phyloP scores from a whole-genome alignment of 2,113 vertebrate species.

The Proteles cristata region DNA sequence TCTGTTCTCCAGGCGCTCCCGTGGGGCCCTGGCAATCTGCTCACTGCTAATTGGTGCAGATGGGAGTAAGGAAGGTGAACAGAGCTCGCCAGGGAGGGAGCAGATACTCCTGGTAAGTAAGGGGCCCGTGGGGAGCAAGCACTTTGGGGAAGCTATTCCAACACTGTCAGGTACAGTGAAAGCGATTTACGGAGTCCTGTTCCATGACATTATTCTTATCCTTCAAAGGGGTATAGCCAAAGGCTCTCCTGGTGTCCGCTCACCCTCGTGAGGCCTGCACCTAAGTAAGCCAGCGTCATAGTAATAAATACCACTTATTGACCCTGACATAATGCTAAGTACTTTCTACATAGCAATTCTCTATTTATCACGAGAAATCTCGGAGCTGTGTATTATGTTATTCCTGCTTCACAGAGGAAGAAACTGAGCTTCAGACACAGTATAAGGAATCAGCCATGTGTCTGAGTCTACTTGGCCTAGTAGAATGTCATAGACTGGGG shows the following conservation, averaged over 20 bases:
- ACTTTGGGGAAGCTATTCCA: slow-evolving; percentile 44
- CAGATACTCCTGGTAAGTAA: slow-evolving; percentile 44
- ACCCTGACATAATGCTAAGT: not conserved
- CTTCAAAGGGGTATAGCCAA: not conserved
- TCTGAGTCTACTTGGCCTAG: not conserved
- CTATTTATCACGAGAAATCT: not conserved
- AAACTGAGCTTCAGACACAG: not conserved
- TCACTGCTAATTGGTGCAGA: slow-evolving; percentile 63
- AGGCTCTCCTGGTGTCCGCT: not conserved
- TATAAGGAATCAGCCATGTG: not conserved
- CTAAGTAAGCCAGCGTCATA: not conserved
- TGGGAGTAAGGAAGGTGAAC: not conserved
- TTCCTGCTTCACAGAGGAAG: not conserved
- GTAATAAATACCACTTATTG: not conserved
- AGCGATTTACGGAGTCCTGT: not conserved
- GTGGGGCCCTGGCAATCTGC: slow-evolving; percentile 59
- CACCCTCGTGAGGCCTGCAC: not conserved
- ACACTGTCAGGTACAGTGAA: not conserved
- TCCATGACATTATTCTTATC: not conserved
- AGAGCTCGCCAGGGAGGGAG: not conserved
- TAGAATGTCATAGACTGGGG: not conserved
- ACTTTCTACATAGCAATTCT: not conserved
- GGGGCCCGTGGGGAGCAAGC: not conserved
- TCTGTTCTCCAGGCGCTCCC: slow-evolving; percentile 3
- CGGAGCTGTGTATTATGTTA: not conserved